Evolutionary conservation across 2,113 vertebrate species (phyloP), one percentile per base, ranked within the genome.

Genomic region (Pavo muticus): DNA sequence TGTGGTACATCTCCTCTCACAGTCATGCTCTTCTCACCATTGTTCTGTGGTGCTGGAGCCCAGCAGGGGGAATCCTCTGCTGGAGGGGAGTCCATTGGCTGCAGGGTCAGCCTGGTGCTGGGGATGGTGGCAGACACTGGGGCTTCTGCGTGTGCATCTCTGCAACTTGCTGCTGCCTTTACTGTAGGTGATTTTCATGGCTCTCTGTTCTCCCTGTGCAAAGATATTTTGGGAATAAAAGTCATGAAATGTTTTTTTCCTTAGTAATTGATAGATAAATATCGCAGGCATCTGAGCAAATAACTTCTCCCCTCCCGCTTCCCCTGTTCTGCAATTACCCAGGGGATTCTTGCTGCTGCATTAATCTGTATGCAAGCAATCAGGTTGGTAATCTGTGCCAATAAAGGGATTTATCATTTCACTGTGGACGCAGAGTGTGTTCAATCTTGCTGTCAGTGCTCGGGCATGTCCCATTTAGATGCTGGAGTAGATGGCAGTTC

Each of bases 361-460:
- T 85, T 93, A 73, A 72, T 93, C 87, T 75, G 70, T 69, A 89
- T 91, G 79, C 82, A 86, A 96, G 91, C 82, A 84, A 94, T 93
- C 78, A 24, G 1, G 71, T 37, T 75, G 64, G 40, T 90, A 73
- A 93, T 93, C 85, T 88, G 59, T 78, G 79, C 90, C 88, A 93
- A 70, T 94, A 90, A 93, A 87, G 76, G 91, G 79, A 85, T 95
- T 95, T 90, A 88, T 88, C 10, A 9, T 76, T 69, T 89, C 85
- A 10, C 37, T 48, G 77, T 52, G 48, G 65, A 39, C n/a, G n/a
- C 70, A 93, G 88, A 57, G 70, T 75, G 14, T 4, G 15, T 57
- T 96, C 91, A 93, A 4, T 89, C 87, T 94, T 95, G 86, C 88
- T 93, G 91, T 89, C 93, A 91, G 84, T 61, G 39, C 40, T 4